Evolutionary conservation across 2,113 vertebrate genomes (phyloP).

Genomic region (Halcyon malimbica): DNA sequence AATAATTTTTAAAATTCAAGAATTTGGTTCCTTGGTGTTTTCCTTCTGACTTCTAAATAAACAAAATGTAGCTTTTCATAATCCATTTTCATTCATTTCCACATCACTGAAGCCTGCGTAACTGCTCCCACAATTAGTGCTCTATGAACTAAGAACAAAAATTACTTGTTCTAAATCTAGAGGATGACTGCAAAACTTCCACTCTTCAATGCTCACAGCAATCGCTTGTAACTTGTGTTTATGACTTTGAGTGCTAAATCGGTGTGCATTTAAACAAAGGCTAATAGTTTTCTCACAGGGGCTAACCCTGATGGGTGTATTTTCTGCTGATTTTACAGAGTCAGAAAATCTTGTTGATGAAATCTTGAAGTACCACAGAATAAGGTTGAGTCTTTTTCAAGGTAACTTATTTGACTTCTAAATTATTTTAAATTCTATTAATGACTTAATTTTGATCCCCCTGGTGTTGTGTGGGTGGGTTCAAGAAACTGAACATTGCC

Average conservation of each 20-base stretch:
- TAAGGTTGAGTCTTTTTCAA: background rate
- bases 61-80: background rate
- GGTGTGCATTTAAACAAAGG: background rate
- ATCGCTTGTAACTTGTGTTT: background rate
- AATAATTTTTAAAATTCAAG: background rate
- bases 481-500: accelerated
- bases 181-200: background rate
- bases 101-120: background rate
- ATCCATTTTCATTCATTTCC: background rate
- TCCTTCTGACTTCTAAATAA: background rate
- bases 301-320: background rate
- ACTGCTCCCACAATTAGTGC: background rate
- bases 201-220: background rate
- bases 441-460: background rate
- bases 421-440: background rate
- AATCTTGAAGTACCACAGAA: background rate
- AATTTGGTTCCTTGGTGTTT: background rate
- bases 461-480: accelerated
- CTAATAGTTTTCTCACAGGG: background rate
- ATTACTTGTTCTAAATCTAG: background rate
- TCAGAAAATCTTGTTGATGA: background rate
- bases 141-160: background rate
- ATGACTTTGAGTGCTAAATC: background rate
- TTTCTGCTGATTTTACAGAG: background rate
- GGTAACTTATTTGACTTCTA: background rate